phyloP scores from a whole-genome alignment of 2,113 vertebrate genomes.

The Epinephelus cyanopodus region DNA sequence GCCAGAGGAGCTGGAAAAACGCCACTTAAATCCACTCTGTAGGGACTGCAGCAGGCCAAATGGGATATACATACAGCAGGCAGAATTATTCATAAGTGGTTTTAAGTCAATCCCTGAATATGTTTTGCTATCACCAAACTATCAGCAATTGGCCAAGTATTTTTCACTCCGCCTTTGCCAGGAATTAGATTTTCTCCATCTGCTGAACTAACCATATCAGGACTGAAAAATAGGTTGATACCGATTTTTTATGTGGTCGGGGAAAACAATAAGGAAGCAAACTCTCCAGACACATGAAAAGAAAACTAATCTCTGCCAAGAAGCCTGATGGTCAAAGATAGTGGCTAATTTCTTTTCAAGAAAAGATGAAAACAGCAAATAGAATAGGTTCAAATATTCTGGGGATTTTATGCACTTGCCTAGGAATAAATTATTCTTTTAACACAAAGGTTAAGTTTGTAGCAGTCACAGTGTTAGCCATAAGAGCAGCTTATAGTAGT shows the following conservation, averaged over 20 bases:
- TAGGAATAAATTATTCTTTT: too few species aligned
- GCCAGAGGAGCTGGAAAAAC: conserved; percentile 50
- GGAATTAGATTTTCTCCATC: not conserved
- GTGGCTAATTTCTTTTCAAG: too few species aligned
- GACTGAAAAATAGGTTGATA: too few species aligned
- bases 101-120: conserved; percentile 26
- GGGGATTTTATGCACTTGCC: too few species aligned
- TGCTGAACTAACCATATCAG: not conserved
- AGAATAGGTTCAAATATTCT: too few species aligned
- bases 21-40: conserved; percentile 44
- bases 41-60: conserved; percentile 31
- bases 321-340: too few species aligned
- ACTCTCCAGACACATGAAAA: not conserved
- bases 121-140: conserved; percentile 31
- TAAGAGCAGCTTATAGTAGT: too few species aligned
- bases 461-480: too few species aligned
- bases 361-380: too few species aligned
- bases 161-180: not conserved
- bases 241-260: not conserved
- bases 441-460: too few species aligned
- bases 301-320: too few species aligned
- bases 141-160: conserved; percentile 11
- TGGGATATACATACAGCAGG: conserved; percentile 35
- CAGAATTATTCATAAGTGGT: conserved; percentile 3
- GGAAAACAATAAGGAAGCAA: too few species aligned